These are phyloP conservation scores for Bucco capensis DNA, from an alignment of 2,113 vertebrate species.

Conservation along the genomic window DNA sequence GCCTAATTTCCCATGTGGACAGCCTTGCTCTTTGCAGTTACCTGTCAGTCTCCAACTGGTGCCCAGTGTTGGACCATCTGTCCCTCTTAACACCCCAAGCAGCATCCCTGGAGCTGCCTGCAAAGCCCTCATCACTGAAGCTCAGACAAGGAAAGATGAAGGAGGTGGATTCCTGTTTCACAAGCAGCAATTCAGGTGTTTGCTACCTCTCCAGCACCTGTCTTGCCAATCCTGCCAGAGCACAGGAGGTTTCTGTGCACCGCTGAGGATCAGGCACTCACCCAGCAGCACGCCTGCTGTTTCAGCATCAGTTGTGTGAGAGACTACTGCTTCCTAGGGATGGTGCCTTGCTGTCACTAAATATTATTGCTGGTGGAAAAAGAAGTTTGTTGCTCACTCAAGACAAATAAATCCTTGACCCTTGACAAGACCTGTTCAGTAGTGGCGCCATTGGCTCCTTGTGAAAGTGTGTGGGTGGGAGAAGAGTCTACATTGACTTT, in stretches of 20 bases:
- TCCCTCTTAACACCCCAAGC: not conserved
- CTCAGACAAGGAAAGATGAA: not conserved
- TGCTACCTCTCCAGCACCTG: not conserved
- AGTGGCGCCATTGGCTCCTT: conserved; percentile 44
- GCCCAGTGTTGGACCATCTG: not conserved
- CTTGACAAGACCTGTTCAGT: conserved; percentile 26
- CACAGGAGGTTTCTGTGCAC: accelerated
- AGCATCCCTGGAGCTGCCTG: not conserved
- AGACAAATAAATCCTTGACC: conserved; percentile 61
- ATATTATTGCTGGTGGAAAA: not conserved
- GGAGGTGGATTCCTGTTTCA: not conserved
- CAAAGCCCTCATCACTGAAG: not conserved
- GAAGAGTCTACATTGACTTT: conserved; percentile 17
- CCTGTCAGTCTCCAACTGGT: not conserved
- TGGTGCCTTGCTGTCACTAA: not conserved
- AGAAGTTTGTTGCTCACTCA: not conserved
- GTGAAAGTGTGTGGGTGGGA: conserved; percentile 55
- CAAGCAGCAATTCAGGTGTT: not conserved
- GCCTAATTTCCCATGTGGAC: not conserved
- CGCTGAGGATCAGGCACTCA: accelerated
- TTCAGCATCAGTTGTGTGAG: not conserved
- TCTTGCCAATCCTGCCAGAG: not conserved
- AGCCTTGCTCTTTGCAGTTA: not conserved
- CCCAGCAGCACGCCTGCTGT: not conserved
- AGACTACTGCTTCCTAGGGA: not conserved